Percentiles rank a stretch among this genome's conserved stretches.
These are phyloP conservation scores for Vombatus ursinus DNA, from an alignment of 2,113 vertebrate species.

Conservation along the genomic window DNA sequence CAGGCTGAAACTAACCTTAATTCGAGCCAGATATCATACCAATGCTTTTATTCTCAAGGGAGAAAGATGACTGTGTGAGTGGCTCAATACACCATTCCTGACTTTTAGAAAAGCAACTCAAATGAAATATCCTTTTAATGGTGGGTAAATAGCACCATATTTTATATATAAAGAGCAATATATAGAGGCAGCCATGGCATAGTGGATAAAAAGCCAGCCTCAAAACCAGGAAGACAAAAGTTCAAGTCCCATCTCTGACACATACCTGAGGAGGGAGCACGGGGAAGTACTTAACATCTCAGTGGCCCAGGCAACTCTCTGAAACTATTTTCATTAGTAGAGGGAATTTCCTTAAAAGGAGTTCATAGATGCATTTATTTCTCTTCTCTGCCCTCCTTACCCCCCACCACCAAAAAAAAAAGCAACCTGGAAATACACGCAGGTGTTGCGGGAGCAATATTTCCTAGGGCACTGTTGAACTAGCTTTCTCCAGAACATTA, in stretches of 20 bases:
- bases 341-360: neutral
- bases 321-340: neutral
- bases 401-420: too few relatives aligned
- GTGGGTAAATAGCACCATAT: neutral
- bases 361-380: neutral
- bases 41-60: neutral
- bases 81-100: neutral
- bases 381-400: neutral
- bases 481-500: neutral
- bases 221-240: neutral
- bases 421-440: too few relatives aligned
- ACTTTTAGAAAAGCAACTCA: neutral
- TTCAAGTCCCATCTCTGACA: neutral
- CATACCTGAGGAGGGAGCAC: neutral
- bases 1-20: neutral
- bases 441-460: neutral
- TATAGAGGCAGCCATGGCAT: neutral
- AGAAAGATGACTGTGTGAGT: neutral
- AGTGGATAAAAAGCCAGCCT: neutral
- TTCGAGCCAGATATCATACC: neutral
- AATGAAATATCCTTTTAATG: neutral
- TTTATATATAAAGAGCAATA: neutral
- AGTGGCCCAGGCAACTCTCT: neutral
- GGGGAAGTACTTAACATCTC: neutral
- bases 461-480: neutral